Evolutionary conservation across 2,888 invertebrate genomes (phyloP).

Genomic region (Hanleya hanleyi): DNA sequence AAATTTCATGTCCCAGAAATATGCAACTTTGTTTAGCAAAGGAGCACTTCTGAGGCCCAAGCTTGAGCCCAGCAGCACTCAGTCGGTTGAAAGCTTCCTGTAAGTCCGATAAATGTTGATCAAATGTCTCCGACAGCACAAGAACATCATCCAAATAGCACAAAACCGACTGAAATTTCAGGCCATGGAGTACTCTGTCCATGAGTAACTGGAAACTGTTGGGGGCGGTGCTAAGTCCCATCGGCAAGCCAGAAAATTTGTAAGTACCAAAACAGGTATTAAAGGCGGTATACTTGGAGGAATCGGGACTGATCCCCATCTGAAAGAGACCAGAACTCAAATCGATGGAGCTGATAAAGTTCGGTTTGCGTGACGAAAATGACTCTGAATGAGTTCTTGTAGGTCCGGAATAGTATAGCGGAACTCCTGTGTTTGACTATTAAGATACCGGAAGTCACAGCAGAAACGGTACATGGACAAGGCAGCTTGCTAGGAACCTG

Average conservation of each 20-base stretch:
- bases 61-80: neutral
- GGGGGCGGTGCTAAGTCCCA: too few relatives aligned
- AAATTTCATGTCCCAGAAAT: constrained; percentile 11
- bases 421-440: constrained; percentile 12
- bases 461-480: constrained; percentile 5
- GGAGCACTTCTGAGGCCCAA: constrained; percentile 7
- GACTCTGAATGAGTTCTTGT: constrained; percentile 12
- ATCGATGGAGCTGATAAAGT: constrained; percentile 11
- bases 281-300: neutral
- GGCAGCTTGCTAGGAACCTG: neutral
- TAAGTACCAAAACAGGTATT: constrained; percentile 13
- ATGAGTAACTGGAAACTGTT: constrained; percentile 16
- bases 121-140: constrained; percentile 13
- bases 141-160: constrained; percentile 20
- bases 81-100: neutral
- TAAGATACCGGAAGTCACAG: constrained; percentile 13
- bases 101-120: neutral
- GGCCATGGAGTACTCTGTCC: constrained; percentile 4
- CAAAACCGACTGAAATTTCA: constrained; percentile 2
- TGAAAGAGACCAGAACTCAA: constrained; percentile 17
- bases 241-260: constrained; percentile 10
- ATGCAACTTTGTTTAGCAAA: neutral
- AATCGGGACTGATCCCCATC: constrained; percentile 1
- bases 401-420: constrained; percentile 10
- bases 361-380: neutral